A percentile compares a stretch with the other conserved stretches of the same genome.
Evolutionary conservation across 2,797 vertebrate species (phyloP).

Genomic region (Kryptolebias ocellatus): DNA sequence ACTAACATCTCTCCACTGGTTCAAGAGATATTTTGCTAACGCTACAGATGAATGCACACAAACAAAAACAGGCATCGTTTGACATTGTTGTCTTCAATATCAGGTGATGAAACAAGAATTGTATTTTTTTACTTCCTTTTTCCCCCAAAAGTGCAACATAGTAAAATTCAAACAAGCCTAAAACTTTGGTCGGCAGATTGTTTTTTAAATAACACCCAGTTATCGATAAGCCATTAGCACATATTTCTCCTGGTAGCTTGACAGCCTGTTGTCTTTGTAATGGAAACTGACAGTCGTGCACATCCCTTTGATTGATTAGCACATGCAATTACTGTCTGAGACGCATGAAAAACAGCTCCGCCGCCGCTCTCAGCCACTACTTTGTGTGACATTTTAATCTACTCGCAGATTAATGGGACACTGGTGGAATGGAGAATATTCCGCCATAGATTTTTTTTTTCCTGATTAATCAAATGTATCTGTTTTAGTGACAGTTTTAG

Average conservation of each 20-base stretch:
- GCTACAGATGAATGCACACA: no score
- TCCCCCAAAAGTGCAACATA: conserved; percentile 7
- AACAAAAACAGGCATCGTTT: no score
- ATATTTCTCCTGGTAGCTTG: conserved; percentile 58
- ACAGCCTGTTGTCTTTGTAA: conserved; percentile 73
- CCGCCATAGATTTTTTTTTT: conserved; percentile 68
- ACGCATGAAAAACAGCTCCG: conserved; percentile 69
- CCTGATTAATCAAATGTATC: conserved; percentile 74
- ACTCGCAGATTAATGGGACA: conserved; percentile 75
- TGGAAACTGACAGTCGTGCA: conserved; percentile 71
- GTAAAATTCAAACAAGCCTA: conserved; percentile 17
- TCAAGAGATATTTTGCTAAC: no score
- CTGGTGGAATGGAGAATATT: conserved; percentile 70
- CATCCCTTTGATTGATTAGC: conserved; percentile 77
- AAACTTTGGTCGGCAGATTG: conserved; percentile 3
- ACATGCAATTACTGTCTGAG: conserved; percentile 75
- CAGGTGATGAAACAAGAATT: not conserved
- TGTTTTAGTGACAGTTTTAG: conserved; percentile 69
- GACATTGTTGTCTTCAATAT: no score
- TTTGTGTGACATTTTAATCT: conserved; percentile 78
- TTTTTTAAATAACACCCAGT: conserved; percentile 20
- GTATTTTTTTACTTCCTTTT: conserved; percentile 2
- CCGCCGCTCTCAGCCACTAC: conserved; percentile 31
- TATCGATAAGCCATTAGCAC: conserved; percentile 76
- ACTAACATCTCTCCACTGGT: no score